These are phyloP conservation scores for Corythornis madagascariensis DNA, from an alignment of 2,113 vertebrate genomes.

Conservation along the genomic window DNA sequence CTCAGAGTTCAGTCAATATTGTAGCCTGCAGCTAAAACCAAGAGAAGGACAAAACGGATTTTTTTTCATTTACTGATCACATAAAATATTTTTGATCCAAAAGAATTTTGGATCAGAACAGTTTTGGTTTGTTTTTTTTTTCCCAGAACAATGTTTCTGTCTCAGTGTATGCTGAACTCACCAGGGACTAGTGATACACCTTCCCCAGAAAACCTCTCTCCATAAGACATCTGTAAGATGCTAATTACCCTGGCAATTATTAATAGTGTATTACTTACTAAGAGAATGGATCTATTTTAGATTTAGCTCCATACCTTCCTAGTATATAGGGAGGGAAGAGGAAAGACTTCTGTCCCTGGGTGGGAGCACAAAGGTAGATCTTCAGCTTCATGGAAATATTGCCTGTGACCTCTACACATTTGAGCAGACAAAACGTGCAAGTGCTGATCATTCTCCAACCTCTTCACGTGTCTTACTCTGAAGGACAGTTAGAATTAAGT, in stretches of 20 bases:
- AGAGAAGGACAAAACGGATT: neutral
- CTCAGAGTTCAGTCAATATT: neutral
- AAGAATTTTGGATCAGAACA: neutral
- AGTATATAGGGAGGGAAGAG: fast-evolving
- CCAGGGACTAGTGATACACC: neutral
- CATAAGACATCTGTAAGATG: neutral
- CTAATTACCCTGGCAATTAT: neutral
- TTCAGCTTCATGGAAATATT: neutral
- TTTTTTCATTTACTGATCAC: conserved; percentile 21
- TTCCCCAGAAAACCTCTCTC: neutral
- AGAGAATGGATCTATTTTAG: neutral
- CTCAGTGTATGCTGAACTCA: neutral
- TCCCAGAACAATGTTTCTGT: neutral
- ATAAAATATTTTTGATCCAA: conserved; percentile 6
- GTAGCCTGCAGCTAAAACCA: neutral
- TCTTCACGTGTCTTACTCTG: neutral
- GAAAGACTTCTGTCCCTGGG: neutral
- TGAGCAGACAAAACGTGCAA: neutral
- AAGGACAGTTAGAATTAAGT: neutral
- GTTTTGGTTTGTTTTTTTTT: neutral
- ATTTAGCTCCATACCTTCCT: neutral
- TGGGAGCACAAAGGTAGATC: neutral
- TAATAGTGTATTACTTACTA: neutral
- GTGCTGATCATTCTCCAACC: neutral
- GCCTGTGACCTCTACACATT: neutral